Percentiles rank a stretch among this genome's conserved stretches.
phyloP scores from a whole-genome alignment of 2,888 invertebrate genomes.

The Tenthredo scrophulariae region DNA sequence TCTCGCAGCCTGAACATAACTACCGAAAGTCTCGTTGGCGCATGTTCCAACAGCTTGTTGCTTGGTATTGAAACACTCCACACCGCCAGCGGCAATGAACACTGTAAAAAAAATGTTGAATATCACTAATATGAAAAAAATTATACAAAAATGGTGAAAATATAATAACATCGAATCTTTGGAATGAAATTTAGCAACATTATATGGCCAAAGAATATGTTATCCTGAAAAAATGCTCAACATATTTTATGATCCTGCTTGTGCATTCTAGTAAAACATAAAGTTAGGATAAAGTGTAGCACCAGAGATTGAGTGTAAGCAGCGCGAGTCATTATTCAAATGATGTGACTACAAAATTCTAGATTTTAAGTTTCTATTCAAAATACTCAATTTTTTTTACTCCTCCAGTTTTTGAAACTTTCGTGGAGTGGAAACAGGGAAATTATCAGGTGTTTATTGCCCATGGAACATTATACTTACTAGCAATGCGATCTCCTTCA shows the following conservation, averaged over 20 bases:
- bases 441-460: not conserved
- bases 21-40: constrained; percentile 82
- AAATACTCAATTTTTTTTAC: not conserved
- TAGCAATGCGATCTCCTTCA: constrained; percentile 90
- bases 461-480: constrained; percentile 79
- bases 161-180: not conserved
- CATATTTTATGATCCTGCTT: constrained; percentile 12
- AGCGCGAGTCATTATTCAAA: not conserved
- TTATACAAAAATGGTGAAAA: no score
- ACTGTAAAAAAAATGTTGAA: constrained; percentile 78
- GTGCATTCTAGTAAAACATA: not conserved
- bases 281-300: no score
- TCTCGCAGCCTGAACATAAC: constrained; percentile 77
- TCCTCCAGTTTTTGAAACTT: not conserved
- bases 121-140: not conserved
- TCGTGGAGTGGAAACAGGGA: not conserved
- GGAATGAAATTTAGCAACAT: not conserved
- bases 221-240: not conserved
- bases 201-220: not conserved
- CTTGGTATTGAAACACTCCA: constrained; percentile 85
- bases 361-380: not conserved
- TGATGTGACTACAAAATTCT: not conserved
- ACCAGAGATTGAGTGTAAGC: not conserved
- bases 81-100: constrained; percentile 90
- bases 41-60: constrained; percentile 83